Evolutionary conservation across 2,797 vertebrate species (phyloP), one percentile per base, ranked within the genome.

Genomic region (Aeoliscus strigatus): DNA sequence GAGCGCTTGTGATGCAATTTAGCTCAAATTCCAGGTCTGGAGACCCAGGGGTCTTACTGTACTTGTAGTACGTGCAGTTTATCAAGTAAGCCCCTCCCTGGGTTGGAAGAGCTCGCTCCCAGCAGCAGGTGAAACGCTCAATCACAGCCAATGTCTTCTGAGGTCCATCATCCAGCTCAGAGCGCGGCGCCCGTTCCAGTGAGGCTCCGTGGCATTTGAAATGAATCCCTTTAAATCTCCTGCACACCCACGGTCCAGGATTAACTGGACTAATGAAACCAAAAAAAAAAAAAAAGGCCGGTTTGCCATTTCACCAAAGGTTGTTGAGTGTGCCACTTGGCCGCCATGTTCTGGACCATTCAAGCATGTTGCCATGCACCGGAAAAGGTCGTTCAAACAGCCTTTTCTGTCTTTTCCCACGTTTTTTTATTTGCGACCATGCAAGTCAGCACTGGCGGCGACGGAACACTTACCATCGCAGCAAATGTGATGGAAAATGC

Each of bases 151-250:
- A 42, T 7, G 41, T 46, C 60, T 43, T 70, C 41, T 28, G 29
- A 60, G 64, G 13, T 50, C 32, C 24, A 60, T 73, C 68, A 65
- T 55, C 42, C 43, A 11, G 55, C 51, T 47, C 37, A 38, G 34
- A 33, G 45, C 13, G 26, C 14, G 23, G 30, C 1, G 48, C 17
- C 30, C 51, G 1, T 27, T 40, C 29, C 41, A 43, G 38, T 24
- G 14, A 52, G 52, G 47, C 57, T 58, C 53, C 44, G 4, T 69
- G 71, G 70, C 71, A 69, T 84, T 75, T 66, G 36, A 63, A 73
- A 81, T 80, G 30, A 84, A 79, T 79, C 75, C 57, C 56, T 21
- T 66, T 83, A 81, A 82, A 79, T 86, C 81, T 81, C 65, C 55
- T 5, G 30, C 60, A 61, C 8, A n/a, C 57, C 32, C 51, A 64